Conservation (phyloP, 1,140 invertebrate species). For the Psix sp. region DNA sequence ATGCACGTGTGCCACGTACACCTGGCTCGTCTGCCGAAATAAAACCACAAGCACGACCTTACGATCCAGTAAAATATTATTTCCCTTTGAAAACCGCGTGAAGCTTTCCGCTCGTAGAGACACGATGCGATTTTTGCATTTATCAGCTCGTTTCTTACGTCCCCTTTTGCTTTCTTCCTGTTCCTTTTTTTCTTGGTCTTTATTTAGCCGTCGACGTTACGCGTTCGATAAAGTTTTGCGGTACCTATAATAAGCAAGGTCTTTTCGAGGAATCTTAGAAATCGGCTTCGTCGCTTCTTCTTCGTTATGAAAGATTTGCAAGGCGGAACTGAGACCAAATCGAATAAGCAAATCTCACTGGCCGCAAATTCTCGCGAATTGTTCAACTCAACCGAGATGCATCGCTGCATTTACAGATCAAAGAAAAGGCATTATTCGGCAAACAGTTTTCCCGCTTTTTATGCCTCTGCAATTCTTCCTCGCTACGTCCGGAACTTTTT, state of each 20-base stretch:
- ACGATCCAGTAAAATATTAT: conserved; percentile 72
- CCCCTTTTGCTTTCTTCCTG: conserved; percentile 3
- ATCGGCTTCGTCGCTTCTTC: conserved; percentile 41
- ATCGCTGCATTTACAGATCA: conserved; percentile 49
- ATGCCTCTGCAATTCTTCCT: conserved; percentile 25
- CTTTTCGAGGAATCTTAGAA: conserved; percentile 37
- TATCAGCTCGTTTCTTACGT: conserved; percentile 53
- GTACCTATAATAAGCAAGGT: conserved; percentile 62
- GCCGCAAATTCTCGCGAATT: conserved; percentile 51
- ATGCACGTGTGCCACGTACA: conserved; percentile 22
- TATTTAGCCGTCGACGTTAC: conserved; percentile 46
- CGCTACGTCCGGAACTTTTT: too few relatives aligned
- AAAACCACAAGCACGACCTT: conserved; percentile 60
- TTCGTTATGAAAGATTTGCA: conserved; percentile 32
- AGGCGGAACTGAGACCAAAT: conserved; percentile 23
- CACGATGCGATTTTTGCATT: conserved; percentile 68
- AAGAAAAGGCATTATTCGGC: conserved; percentile 41
- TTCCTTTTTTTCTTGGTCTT: conserved; percentile 21
- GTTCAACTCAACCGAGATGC: conserved; percentile 53
- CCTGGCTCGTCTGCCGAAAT: conserved; percentile 47
- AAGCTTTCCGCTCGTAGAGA: conserved; percentile 65
- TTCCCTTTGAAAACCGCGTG: conserved; percentile 71
- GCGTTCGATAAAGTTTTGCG: conserved; percentile 72
- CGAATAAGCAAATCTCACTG: conserved; percentile 49
- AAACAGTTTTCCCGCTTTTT: conserved; percentile 34